Evolutionary conservation across 2,113 vertebrate genomes (phyloP).

Genomic region (Promerops cafer): DNA sequence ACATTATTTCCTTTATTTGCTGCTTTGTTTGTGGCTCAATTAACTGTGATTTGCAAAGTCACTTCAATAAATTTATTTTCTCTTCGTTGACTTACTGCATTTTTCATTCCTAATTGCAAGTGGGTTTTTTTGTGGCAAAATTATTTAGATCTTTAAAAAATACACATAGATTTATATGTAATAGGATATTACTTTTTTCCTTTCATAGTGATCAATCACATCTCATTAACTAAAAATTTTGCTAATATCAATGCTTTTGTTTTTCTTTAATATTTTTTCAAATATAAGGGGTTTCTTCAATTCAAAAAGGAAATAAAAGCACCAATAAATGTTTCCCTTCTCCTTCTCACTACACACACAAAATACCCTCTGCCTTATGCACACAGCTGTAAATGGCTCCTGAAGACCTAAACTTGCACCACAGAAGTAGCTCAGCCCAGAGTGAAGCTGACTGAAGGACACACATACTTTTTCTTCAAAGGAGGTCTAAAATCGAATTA

Average conservation of each 20-base stretch:
- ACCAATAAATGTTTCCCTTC: background rate
- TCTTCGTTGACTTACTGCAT: background rate
- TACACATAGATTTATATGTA: constrained; percentile 20
- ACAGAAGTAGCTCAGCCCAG: background rate
- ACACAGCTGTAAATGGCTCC: background rate
- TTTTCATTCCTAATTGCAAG: constrained; percentile 52
- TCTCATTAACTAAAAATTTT: constrained; percentile 21
- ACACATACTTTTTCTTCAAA: constrained; percentile 34
- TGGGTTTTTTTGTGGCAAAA: background rate
- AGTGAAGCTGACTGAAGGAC: background rate
- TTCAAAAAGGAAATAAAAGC: background rate
- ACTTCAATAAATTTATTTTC: constrained; percentile 54
- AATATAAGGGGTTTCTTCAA: background rate
- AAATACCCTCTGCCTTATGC: background rate
- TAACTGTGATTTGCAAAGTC: constrained; percentile 66
- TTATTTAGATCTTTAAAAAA: constrained; percentile 11
- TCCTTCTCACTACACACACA: background rate
- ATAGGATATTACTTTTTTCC: constrained; percentile 16
- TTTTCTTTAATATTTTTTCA: background rate
- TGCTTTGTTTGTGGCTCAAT: constrained; percentile 65
- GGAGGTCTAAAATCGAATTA: constrained; percentile 25
- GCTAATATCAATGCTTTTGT: background rate
- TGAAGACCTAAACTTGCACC: background rate
- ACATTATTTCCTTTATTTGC: constrained; percentile 70
- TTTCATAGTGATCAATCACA: background rate